Conservation (phyloP, 1,140 invertebrate species). For the Nephotettix cincticeps region DNA sequence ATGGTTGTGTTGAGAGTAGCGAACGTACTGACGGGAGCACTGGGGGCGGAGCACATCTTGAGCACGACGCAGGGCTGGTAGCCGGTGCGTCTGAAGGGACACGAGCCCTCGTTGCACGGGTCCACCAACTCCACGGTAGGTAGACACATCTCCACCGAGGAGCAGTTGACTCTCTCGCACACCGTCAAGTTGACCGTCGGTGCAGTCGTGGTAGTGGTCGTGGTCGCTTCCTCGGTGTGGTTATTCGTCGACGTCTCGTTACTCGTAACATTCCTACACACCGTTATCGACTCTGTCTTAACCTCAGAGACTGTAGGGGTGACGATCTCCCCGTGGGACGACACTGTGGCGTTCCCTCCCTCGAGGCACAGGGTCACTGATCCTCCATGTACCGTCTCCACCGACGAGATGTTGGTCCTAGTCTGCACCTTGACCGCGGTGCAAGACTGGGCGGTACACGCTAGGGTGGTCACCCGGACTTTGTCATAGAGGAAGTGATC, state of each 20-base stretch:
- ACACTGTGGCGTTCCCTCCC: not conserved
- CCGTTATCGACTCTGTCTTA: not conserved
- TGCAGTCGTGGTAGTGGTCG: not conserved
- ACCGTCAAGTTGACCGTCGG: not conserved
- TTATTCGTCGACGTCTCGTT: not conserved
- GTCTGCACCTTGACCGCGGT: not conserved
- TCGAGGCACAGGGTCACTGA: not conserved
- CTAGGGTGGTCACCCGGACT: not conserved
- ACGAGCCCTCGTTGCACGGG: not conserved
- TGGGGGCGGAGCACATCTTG: not conserved
- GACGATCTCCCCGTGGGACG: not conserved
- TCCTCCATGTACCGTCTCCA: not conserved
- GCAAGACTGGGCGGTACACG: not conserved
- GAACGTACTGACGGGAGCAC: constrained; percentile 1
- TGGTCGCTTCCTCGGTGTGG: not conserved
- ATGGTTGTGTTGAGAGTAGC: constrained; percentile 10
- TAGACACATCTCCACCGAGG: not conserved
- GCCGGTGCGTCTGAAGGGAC: not conserved
- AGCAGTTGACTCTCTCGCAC: not conserved
- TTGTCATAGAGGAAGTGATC: constrained; percentile 4
- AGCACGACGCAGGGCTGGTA: not conserved
- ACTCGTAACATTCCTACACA: not conserved
- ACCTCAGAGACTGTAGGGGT: not conserved
- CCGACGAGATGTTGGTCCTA: not conserved
- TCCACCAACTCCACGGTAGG: not conserved